Conservation (phyloP, 2,113 vertebrate species). For the Alosa alosa region DNA sequence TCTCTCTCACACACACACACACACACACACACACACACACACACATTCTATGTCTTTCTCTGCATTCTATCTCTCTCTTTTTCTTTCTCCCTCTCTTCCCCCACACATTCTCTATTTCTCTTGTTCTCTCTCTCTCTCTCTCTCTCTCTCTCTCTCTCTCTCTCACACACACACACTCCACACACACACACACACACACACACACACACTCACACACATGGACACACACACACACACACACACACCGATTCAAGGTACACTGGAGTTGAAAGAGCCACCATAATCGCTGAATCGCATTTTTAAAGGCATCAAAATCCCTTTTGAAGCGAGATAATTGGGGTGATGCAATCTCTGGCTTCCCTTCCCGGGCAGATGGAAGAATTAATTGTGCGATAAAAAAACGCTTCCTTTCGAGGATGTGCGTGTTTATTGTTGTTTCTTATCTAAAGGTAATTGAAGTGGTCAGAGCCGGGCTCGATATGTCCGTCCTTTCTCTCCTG, state of each 20-base stretch:
- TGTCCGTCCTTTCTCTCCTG: neutral
- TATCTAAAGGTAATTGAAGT: neutral
- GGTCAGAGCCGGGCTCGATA: neutral
- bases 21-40: neutral
- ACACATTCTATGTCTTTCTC: neutral
- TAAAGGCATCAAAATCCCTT: constrained; percentile 36
- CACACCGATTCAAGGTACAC: constrained; percentile 26
- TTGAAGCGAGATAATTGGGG: constrained; percentile 37
- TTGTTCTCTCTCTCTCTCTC: neutral
- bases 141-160: neutral
- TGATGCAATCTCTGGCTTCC: constrained; percentile 37
- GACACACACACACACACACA: neutral
- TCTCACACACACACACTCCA: neutral
- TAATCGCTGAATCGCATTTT: constrained; percentile 36
- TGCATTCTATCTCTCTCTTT: constrained; percentile 12
- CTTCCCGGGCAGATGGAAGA: neutral
- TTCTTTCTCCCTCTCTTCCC: too few species aligned
- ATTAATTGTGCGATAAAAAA: constrained; percentile 7
- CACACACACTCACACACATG: neutral
- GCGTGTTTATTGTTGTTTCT: neutral
- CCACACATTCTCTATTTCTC: neutral
- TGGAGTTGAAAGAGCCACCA: constrained; percentile 35
- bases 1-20: too few species aligned
- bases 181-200: neutral
- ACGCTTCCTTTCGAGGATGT: neutral